Conservation (phyloP, 2,113 vertebrate species). For the Petrocephalus zakoni region DNA sequence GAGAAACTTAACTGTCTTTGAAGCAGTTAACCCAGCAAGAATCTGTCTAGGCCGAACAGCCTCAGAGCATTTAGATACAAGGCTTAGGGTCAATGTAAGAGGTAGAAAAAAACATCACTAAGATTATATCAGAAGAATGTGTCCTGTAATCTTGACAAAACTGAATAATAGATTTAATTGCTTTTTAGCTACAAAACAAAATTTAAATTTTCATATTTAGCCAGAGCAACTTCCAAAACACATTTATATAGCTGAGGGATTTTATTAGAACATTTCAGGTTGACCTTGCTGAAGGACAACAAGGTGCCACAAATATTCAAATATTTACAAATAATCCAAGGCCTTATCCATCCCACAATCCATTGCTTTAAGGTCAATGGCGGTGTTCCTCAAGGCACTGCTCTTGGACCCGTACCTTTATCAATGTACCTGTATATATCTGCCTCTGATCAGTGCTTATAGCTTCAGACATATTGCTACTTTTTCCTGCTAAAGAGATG, state of each 20-base stretch:
- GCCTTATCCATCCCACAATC: background rate
- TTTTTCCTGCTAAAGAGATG: background rate
- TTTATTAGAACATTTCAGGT: background rate
- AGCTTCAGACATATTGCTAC: background rate
- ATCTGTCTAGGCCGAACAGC: conserved; percentile 23
- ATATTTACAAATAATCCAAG: too few species aligned
- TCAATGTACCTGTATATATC: background rate
- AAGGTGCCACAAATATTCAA: background rate
- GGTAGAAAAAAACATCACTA: background rate
- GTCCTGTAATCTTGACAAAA: background rate
- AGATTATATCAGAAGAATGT: background rate
- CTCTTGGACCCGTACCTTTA: background rate
- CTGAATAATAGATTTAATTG: too few species aligned
- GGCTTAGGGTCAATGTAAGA: background rate
- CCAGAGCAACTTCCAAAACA: background rate
- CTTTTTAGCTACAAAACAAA: too few species aligned
- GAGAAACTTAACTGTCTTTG: conserved; percentile 43
- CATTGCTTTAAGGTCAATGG: background rate
- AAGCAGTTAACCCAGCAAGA: conserved; percentile 37
- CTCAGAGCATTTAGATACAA: conserved; percentile 35
- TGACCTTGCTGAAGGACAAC: background rate
- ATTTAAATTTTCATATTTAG: too few species aligned
- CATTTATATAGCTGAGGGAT: background rate
- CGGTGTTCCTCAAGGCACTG: background rate
- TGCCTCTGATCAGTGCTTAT: background rate